Conservation (phyloP, 2,888 invertebrate species). For the Sarcophaga carnaria region DNA sequence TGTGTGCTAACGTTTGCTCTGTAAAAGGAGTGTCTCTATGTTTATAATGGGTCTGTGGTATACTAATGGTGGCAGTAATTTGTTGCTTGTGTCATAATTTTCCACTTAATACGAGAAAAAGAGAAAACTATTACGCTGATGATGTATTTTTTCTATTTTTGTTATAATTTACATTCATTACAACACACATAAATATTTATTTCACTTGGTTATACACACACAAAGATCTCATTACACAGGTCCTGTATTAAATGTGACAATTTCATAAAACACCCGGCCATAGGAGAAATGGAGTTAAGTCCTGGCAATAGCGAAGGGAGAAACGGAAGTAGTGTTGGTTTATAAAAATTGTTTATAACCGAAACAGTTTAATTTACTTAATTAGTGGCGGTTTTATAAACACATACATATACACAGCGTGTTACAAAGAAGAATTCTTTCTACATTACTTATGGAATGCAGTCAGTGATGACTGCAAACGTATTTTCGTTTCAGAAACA, state of each 20-base stretch:
- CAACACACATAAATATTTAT: background rate
- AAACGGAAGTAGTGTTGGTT: no score
- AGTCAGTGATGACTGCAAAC: background rate
- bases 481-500: background rate
- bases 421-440: background rate
- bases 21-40: no score
- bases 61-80: no score
- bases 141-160: background rate
- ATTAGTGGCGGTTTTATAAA: constrained; percentile 3
- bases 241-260: background rate
- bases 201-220: background rate
- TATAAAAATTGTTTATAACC: no score
- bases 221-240: background rate
- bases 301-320: no score
- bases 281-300: background rate
- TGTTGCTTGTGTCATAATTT: no score
- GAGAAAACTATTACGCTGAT: background rate
- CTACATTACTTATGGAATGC: background rate
- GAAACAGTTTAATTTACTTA: constrained; percentile 28
- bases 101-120: background rate
- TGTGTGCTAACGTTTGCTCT: no score
- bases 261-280: background rate
- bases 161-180: background rate
- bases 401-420: background rate
- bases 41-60: no score